phyloP scores from a whole-genome alignment of 2,888 invertebrate genomes.

The Sericinus montela region DNA sequence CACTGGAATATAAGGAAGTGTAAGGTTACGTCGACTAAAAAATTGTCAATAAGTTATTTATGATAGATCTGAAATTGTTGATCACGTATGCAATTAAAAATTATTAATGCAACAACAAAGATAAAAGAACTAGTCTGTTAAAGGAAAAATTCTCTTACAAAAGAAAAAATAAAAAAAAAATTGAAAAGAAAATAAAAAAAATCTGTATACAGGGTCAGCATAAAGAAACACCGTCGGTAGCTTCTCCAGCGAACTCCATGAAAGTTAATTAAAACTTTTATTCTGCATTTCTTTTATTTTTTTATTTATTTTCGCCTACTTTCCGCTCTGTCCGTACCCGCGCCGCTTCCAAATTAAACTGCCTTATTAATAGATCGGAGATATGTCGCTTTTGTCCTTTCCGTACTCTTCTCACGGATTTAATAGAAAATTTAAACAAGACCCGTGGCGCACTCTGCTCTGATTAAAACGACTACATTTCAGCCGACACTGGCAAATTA shows the following conservation, averaged over 20 bases:
- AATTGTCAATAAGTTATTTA: no score
- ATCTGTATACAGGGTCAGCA: slow-evolving; percentile 1
- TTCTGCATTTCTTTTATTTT: slow-evolving; percentile 16
- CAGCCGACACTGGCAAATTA: slow-evolving; percentile 53
- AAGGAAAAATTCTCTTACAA: no score
- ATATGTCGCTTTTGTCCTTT: slow-evolving; percentile 68
- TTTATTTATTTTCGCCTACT: slow-evolving; percentile 15
- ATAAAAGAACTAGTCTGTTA: no score
- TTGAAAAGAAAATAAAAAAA: slow-evolving; percentile 6
- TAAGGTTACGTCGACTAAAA: no score
- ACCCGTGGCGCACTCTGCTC: slow-evolving; percentile 42
- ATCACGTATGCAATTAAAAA: no score
- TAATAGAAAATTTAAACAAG: slow-evolving; percentile 75
- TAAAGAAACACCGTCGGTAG: slow-evolving; percentile 4
- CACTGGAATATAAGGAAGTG: no score
- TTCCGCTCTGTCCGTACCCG: slow-evolving; percentile 31
- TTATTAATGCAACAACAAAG: no score
- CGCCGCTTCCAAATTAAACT: slow-evolving; percentile 58
- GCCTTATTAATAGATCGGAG: slow-evolving; percentile 75
- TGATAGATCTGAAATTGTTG: no score
- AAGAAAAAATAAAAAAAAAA: neutral
- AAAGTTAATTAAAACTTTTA: slow-evolving; percentile 27
- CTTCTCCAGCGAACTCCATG: slow-evolving; percentile 18
- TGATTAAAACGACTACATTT: slow-evolving; percentile 69
- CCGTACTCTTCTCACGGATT: slow-evolving; percentile 56